Percentiles rank a stretch among this genome's conserved stretches.
phyloP scores from a whole-genome alignment of 2,113 vertebrate genomes.

The Rhineura floridana region DNA sequence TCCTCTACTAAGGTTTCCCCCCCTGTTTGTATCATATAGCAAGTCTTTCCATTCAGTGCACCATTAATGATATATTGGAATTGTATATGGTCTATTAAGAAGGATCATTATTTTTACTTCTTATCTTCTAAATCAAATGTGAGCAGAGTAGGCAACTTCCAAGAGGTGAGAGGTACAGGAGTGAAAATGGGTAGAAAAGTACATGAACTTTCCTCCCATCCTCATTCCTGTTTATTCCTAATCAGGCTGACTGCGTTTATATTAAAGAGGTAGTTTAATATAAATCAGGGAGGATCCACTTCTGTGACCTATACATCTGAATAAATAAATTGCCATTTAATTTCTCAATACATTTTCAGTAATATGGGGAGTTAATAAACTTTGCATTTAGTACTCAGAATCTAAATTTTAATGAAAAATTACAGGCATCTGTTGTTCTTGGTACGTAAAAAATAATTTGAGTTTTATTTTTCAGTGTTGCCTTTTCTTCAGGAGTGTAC shows the following conservation, averaged over 20 bases:
- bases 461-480: too few species aligned
- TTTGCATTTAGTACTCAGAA: not conserved
- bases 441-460: not conserved
- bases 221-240: not conserved
- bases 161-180: not conserved
- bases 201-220: not conserved
- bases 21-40: not conserved
- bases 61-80: too few species aligned
- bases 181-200: not conserved
- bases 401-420: not conserved
- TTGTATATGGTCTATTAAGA: not conserved
- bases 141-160: not conserved
- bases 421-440: not conserved
- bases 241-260: not conserved
- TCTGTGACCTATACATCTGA: too few species aligned
- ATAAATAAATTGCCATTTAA: not conserved
- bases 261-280: not conserved
- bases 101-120: not conserved
- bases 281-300: not conserved
- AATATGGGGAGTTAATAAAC: not conserved
- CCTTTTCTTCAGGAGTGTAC: too few species aligned
- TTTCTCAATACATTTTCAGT: not conserved
- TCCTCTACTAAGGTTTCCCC: not conserved
- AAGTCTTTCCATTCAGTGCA: too few species aligned
- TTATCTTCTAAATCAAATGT: not conserved